A percentile compares a stretch with the other conserved stretches of the same genome.
phyloP scores from a whole-genome alignment of 2,888 invertebrate genomes.

The Tachina lurida region DNA sequence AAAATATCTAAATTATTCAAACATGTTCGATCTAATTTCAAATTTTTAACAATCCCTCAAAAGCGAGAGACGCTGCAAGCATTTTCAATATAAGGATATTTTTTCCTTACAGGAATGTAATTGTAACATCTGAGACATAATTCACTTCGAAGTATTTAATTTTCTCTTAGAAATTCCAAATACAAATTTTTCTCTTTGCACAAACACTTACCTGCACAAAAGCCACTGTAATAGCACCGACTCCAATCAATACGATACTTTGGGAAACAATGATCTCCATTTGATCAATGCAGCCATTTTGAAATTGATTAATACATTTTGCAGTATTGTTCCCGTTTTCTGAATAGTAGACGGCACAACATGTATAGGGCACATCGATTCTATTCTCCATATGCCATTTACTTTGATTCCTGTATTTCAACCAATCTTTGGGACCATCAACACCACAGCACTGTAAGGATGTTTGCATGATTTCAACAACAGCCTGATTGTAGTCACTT shows the following conservation, averaged over 20 bases:
- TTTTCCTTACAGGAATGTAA: too few species aligned
- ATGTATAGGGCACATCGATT: conserved; percentile 85
- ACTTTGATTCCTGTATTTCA: conserved; percentile 75
- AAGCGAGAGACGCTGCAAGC: too few species aligned
- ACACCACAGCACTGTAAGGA: conserved; percentile 88
- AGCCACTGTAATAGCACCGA: conserved; percentile 90
- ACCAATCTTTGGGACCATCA: conserved; percentile 86
- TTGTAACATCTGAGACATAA: too few species aligned
- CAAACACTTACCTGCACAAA: conserved; percentile 87
- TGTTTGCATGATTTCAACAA: conserved; percentile 90
- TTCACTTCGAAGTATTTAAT: too few species aligned
- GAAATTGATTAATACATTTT: conserved; percentile 77
- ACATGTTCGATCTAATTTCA: too few species aligned
- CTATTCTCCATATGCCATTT: conserved; percentile 71
- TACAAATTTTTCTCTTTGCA: too few species aligned
- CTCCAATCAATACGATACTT: conserved; percentile 88
- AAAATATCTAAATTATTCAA: neutral
- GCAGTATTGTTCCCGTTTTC: conserved; percentile 8
- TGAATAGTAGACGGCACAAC: conserved; percentile 83
- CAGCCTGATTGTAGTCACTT: conserved; percentile 85
- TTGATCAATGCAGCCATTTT: conserved; percentile 85
- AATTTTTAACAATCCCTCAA: too few species aligned
- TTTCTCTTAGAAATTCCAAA: too few species aligned
- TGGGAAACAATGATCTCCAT: conserved; percentile 87
- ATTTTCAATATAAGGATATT: too few species aligned